These are phyloP conservation scores for Gerosis bhagava DNA, from an alignment of 2,888 invertebrate genomes.

Conservation along the genomic window DNA sequence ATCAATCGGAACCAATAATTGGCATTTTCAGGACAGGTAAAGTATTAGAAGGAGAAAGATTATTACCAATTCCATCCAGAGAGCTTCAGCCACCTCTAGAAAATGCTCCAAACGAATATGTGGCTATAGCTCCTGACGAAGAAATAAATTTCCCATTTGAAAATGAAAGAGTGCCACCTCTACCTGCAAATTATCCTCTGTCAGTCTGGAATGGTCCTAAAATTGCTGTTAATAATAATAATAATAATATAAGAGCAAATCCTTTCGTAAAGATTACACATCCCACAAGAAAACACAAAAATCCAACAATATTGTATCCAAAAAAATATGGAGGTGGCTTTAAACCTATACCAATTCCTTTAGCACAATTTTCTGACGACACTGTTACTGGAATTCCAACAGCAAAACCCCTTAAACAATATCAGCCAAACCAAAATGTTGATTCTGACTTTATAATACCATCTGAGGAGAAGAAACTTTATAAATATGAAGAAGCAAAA, in stretches of 20 bases:
- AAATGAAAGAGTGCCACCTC: background rate
- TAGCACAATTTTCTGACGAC: conserved; percentile 55
- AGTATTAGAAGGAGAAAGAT: conserved; percentile 33
- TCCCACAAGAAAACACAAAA: conserved; percentile 45
- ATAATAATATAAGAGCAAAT: conserved; percentile 39
- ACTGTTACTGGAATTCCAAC: conserved; percentile 58
- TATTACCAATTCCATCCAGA: conserved; percentile 53
- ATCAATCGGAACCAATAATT: conserved; percentile 31
- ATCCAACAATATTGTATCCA: conserved; percentile 80
- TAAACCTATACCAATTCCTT: conserved; percentile 68
- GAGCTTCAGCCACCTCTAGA: conserved; percentile 59
- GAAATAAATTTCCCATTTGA: conserved; percentile 1
- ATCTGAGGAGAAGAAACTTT: conserved; percentile 59
- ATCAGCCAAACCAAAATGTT: conserved; percentile 52
- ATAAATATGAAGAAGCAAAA: conserved; percentile 73
- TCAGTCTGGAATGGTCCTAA: conserved; percentile 13
- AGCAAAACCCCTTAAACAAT: conserved; percentile 66
- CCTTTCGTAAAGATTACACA: conserved; percentile 47
- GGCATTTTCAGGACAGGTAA: conserved; percentile 43
- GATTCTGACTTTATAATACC: conserved; percentile 51
- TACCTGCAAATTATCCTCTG: conserved; percentile 4
- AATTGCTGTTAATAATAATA: conserved; percentile 14
- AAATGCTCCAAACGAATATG: conserved; percentile 56
- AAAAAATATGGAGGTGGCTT: conserved; percentile 81
- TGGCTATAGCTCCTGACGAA: conserved; percentile 14